Base-by-base conservation (phyloP, 2,113 vertebrate species). In the Periophthalmodon schlosseri region DNA sequence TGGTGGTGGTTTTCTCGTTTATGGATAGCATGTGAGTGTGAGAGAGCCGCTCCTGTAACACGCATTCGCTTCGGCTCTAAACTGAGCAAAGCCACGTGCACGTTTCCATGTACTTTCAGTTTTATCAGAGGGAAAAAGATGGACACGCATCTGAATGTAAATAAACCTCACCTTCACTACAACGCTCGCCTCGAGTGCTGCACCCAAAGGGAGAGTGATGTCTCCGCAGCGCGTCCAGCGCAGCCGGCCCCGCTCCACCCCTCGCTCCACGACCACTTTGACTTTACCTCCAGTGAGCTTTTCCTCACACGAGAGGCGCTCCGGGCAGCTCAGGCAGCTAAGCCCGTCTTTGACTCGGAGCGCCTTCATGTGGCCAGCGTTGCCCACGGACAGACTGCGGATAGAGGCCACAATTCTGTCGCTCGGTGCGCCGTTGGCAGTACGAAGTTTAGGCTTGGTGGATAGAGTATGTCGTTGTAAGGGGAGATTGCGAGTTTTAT, bases 201-300 rank as follows among this genome's bases (percentile, higher is more conserved):
- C 70, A 75, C 93, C 89, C 88, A 94, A 77, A 74, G 94, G 92
- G 33, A 94, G 91, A 76, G 93, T 91, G 50, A 94, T 93, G 92
- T 93, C 92, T 87, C 93, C 93, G 86, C 95, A 92, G 80, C 95
- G 94, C 72, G 93, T 95, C 91, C 93, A 93, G 86, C 95, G 93
- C 77, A 93, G 91, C 78, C 94, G 86, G 83, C 93, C 94, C 60
- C 88, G 86, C 60, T 85, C 93, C 83, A 94, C 94, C 88, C 95
- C 95, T 57, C 93, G 89, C 69, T 95, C 94, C 84, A 95, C 89
- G 46, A 95, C 92, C 84, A 92, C 94, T 86, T 93, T 94, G 84
- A 95, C 94, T 87, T 93, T 94, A 89, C 94, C 93, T 68, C 94
- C 93, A 76, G 95, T 95, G 74, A 95, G 91, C 72, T 91, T 93